Evolutionary conservation across 2,797 vertebrate species (phyloP).

Genomic region (Psittacula echo): DNA sequence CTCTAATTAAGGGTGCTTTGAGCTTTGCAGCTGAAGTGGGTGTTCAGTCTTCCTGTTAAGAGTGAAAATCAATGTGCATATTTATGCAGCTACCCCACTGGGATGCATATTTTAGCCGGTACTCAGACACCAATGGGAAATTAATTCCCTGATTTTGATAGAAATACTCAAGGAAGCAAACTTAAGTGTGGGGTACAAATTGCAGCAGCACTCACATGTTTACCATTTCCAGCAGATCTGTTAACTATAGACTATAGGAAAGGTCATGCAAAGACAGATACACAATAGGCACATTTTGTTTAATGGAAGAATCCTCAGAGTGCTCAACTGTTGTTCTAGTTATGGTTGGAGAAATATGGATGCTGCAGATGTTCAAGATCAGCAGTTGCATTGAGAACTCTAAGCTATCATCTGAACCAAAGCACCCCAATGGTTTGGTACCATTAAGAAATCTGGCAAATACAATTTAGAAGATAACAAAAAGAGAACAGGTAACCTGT

Average conservation of each 20-base stretch:
- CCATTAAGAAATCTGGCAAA: neutral
- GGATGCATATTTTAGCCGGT: neutral
- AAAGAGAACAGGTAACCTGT: accelerated
- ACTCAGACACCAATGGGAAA: neutral
- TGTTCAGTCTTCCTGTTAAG: neutral
- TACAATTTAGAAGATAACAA: neutral
- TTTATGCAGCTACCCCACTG: neutral
- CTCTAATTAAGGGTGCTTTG: neutral
- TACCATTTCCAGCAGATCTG: neutral
- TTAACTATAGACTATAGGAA: neutral
- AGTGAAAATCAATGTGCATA: neutral
- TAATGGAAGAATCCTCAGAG: neutral
- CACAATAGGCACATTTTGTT: accelerated
- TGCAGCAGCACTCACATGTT: neutral
- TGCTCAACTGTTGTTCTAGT: neutral
- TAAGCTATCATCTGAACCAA: neutral
- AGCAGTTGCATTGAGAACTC: neutral
- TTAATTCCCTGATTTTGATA: neutral
- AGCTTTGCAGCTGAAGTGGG: neutral
- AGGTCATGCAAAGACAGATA: neutral
- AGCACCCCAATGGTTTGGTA: neutral
- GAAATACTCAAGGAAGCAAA: neutral
- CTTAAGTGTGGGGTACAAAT: neutral
- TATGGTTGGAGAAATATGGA: accelerated
- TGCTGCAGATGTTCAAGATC: neutral